Evolutionary conservation across 1,140 invertebrate genomes (phyloP).

Genomic region (Thalassaphorura encarpata): DNA sequence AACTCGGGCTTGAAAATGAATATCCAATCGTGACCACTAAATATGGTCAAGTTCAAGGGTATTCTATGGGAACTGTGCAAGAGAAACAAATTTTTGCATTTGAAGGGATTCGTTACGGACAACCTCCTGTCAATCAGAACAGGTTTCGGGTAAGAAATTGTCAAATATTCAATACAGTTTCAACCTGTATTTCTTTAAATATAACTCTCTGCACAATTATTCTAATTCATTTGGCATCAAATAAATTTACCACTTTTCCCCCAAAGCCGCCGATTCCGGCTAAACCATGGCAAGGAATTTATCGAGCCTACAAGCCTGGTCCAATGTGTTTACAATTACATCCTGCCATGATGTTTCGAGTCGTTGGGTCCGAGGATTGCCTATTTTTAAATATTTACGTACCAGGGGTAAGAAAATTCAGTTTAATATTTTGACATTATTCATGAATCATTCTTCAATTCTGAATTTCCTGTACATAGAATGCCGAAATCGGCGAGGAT

Average conservation of each 20-base stretch:
- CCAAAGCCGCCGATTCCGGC: conserved; percentile 2
- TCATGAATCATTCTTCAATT: too few relatives aligned
- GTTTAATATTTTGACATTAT: too few relatives aligned
- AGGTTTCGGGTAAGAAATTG: not conserved
- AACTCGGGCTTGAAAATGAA: not conserved
- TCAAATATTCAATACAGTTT: not conserved
- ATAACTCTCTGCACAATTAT: too few relatives aligned
- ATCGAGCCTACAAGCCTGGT: not conserved
- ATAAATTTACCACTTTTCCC: not conserved
- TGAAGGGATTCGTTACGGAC: conserved; percentile 24
- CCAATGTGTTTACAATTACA: conserved; percentile 16
- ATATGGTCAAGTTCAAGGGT: conserved; percentile 19
- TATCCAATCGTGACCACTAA: conserved; percentile 5
- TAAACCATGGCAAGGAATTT: conserved; percentile 13
- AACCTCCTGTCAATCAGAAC: conserved; percentile 5
- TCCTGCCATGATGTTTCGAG: conserved; percentile 18
- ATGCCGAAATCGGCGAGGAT: too few relatives aligned
- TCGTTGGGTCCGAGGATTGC: conserved; percentile 46
- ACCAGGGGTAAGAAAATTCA: conserved; percentile 35
- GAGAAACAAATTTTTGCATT: conserved; percentile 24
- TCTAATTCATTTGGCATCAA: not conserved
- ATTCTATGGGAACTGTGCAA: conserved; percentile 16
- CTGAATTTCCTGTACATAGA: too few relatives aligned
- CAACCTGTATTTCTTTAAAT: too few relatives aligned
- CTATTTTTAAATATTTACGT: conserved; percentile 50